phyloP scores from a whole-genome alignment of 2,888 invertebrate genomes.

The Trichopria drosophilae region DNA sequence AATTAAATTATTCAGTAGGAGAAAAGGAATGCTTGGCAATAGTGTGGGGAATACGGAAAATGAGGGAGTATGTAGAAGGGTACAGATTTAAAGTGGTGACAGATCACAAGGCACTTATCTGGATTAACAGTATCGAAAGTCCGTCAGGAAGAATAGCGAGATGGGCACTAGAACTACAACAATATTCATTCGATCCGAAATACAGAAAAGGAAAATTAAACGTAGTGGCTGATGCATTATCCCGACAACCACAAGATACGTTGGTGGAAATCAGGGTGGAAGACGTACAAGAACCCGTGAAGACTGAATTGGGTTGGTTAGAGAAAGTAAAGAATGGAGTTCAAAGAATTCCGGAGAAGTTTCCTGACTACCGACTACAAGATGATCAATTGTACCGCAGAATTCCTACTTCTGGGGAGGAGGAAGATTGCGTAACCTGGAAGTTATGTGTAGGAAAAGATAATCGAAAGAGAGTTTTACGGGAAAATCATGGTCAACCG shows the following conservation, averaged over 20 bases:
- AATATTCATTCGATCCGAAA: constrained; percentile 18
- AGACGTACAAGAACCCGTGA: background rate
- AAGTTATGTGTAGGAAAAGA: constrained; percentile 20
- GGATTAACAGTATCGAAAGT: constrained; percentile 12
- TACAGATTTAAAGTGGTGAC: constrained; percentile 23
- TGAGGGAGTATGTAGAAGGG: constrained; percentile 21
- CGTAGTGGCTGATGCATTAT: constrained; percentile 26
- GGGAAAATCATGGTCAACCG: constrained; percentile 24
- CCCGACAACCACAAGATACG: constrained; percentile 8
- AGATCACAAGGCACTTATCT: constrained; percentile 26
- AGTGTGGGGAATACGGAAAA: constrained; percentile 20
- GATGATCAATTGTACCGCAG: constrained; percentile 34
- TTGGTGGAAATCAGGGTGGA: background rate
- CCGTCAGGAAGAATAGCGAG: constrained; percentile 19
- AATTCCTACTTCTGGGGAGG: constrained; percentile 17
- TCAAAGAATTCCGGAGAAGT: constrained; percentile 13
- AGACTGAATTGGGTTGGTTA: no score
- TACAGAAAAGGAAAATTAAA: constrained; percentile 21
- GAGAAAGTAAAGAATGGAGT: no score
- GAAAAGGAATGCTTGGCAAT: constrained; percentile 17
- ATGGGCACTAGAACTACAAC: constrained; percentile 24
- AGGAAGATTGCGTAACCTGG: no score
- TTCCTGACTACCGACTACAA: constrained; percentile 26
- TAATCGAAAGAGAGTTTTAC: background rate
- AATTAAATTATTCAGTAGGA: constrained; percentile 15